phyloP scores from a whole-genome alignment of 2,888 invertebrate genomes.

The Oscheius sp. region DNA sequence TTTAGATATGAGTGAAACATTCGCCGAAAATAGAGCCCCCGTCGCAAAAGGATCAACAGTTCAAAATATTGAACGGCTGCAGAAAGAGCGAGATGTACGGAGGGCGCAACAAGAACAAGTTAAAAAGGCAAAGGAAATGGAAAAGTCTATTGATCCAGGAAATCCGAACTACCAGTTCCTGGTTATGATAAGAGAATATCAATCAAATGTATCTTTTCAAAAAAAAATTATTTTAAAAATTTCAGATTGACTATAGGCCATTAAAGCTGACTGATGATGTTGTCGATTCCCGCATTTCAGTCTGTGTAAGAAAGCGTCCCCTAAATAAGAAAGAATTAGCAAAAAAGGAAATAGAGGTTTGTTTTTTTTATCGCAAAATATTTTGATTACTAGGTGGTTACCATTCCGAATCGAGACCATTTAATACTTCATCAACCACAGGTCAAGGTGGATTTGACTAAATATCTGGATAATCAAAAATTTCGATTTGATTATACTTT shows the following conservation, averaged over 20 bases:
- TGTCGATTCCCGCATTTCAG: conserved; percentile 95
- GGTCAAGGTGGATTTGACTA: conserved; percentile 88
- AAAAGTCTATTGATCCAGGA: conserved; percentile 93
- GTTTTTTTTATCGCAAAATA: neutral
- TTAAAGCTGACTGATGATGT: conserved; percentile 86
- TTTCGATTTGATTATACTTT: conserved; percentile 99
- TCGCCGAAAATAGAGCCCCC: neutral
- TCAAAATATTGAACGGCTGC: conserved; percentile 88
- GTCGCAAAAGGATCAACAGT: conserved; percentile 66
- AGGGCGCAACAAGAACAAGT: conserved; percentile 88
- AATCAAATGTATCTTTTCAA: conserved; percentile 66
- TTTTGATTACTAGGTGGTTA: conserved; percentile 80
- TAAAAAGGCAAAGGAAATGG: conserved; percentile 90
- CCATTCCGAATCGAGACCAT: conserved; percentile 88
- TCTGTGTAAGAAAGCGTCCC: conserved; percentile 96
- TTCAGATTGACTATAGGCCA: conserved; percentile 83
- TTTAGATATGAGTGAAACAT: neutral
- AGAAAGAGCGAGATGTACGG: conserved; percentile 94
- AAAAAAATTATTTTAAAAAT: too few species aligned
- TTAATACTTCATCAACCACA: conserved; percentile 77
- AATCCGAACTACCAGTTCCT: conserved; percentile 99
- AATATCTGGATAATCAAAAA: conserved; percentile 96
- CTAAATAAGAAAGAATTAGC: conserved; percentile 85
- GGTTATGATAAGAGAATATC: conserved; percentile 83
- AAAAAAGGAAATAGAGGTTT: conserved; percentile 73